phyloP scores from a whole-genome alignment of 1,140 invertebrate species.

The Heliconius hermathena region DNA sequence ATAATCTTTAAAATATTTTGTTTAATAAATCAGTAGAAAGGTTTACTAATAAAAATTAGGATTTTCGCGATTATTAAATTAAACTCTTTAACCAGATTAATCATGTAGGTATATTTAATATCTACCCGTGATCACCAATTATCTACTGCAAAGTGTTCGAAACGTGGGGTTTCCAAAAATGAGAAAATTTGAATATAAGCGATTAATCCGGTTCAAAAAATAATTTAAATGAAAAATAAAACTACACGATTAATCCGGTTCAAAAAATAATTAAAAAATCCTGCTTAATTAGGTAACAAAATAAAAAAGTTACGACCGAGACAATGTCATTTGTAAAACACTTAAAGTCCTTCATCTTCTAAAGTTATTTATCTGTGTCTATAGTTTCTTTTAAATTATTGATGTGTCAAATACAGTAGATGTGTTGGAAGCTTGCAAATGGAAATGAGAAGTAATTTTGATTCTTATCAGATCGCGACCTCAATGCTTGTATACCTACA shows the following conservation, averaged over 20 bases:
- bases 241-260: too few species aligned
- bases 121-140: too few species aligned
- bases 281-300: background rate
- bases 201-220: too few species aligned
- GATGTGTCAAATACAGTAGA: background rate
- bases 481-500: conserved; percentile 15
- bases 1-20: too few species aligned
- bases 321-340: background rate
- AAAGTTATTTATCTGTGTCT: background rate
- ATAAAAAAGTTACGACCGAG: background rate
- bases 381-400: background rate
- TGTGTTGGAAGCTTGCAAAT: background rate
- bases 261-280: too few species aligned
- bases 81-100: too few species aligned
- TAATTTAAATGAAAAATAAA: too few species aligned
- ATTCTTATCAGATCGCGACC: conserved; percentile 28
- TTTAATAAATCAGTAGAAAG: background rate
- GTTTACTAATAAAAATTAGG: background rate
- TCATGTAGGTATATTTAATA: too few species aligned
- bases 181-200: too few species aligned
- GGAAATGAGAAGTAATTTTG: conserved; percentile 15
- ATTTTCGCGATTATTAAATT: too few species aligned
- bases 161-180: too few species aligned
- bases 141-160: too few species aligned
- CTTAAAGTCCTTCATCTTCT: background rate